Base-by-base conservation (phyloP, 2,113 vertebrate species). In the Hippocampus abdominalis region DNA sequence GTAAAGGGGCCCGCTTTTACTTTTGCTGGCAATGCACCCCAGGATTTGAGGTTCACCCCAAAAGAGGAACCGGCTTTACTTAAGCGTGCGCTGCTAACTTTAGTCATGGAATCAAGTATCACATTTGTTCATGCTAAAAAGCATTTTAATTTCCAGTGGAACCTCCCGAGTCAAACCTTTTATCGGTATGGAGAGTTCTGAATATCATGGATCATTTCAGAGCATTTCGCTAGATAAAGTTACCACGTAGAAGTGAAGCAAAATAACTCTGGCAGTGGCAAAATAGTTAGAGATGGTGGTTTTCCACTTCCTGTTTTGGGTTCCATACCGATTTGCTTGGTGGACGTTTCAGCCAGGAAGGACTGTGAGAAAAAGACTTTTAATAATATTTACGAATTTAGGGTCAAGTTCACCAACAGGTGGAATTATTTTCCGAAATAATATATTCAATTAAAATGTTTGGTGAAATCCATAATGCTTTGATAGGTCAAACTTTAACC, bases 81-180 rank as follows among this genome's bases (percentile, higher is more conserved):
- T 66, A 75, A 77, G 71, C 79, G 66, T 69, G 71, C 84, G 71
- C 83, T 81, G 72, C 86, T 80, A 76, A 76, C 84, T 85, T 68
- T 56, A 63, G 64, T 87, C 84, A 73, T 88, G 76, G 73, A 87
- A 90, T 87, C 82, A 78, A 69, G 46, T 44, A 64, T 64, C 66
- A 73, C 48, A 69, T 64, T 78, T 74, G 54, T 61, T n/a, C 39
- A 40, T 63, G 61, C 10, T 63, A 27, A 59, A 27, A 29, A 59
- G 56, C 27, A 60, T 32, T 32, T 29, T 29, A 2, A 60, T 9
- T 36, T 60, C 18, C 57, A 60, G 57, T 60, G 15, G 5, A 36
- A 32, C 57, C 15, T 60, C 16, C 7, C 4, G 8, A 20, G 57
- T 10, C 27, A 32, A 9, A 27, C 11, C 25, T 57, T 23, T 25